These are phyloP conservation scores for Stomorhina lunata DNA, from an alignment of 2,888 invertebrate species.

Conservation along the genomic window DNA sequence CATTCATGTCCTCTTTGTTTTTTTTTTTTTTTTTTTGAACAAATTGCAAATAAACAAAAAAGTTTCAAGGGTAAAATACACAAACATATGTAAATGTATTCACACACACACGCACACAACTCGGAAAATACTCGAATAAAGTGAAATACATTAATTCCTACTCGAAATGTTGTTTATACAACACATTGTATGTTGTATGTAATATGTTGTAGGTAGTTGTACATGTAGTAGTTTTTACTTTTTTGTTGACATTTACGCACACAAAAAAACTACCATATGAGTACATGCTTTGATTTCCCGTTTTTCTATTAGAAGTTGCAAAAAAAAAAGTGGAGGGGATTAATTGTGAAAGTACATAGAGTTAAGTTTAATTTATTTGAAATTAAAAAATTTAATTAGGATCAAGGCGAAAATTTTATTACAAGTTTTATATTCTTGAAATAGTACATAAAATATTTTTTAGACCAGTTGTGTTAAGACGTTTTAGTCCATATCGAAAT, in stretches of 20 bases:
- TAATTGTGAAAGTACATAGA: no score
- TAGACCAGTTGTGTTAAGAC: no score
- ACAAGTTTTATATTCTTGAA: no score
- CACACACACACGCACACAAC: no score
- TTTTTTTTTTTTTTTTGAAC: not conserved
- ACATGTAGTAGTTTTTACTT: conserved; percentile 1
- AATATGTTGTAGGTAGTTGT: conserved; percentile 1
- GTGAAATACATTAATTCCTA: not conserved
- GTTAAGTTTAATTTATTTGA: no score
- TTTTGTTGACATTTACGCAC: not conserved
- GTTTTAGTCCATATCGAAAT: no score
- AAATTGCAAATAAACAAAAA: conserved; percentile 34
- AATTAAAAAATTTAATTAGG: no score
- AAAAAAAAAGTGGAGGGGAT: not conserved
- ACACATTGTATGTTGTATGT: not conserved
- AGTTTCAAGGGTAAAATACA: conserved; percentile 28
- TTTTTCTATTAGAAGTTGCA: conserved; percentile 4
- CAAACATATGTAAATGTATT: not conserved
- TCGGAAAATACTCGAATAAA: not conserved
- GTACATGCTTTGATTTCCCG: conserved; percentile 30
- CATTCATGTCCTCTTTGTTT: not conserved
- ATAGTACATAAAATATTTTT: no score
- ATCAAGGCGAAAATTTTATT: no score
- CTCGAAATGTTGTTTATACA: not conserved
- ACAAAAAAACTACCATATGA: no score